These are phyloP conservation scores for Amphipoea lucens DNA, from an alignment of 2,888 invertebrate species.

Conservation along the genomic window DNA sequence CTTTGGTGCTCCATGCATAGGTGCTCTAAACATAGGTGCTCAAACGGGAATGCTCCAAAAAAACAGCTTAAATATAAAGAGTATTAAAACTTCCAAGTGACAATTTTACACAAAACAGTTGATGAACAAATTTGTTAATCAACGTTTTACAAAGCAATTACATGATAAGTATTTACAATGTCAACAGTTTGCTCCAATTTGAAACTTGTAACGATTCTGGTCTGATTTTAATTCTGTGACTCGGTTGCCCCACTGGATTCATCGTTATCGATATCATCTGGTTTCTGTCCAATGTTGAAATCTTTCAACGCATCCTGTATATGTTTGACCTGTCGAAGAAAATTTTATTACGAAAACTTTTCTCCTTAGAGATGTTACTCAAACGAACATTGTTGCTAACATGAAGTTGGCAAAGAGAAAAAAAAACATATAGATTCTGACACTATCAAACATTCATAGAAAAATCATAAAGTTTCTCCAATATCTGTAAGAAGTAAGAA, in stretches of 20 bases:
- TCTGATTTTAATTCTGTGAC: conserved; percentile 60
- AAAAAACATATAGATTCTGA: conserved; percentile 27
- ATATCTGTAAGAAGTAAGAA: conserved; percentile 43
- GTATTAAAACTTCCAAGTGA: conserved; percentile 69
- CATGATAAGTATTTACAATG: conserved; percentile 67
- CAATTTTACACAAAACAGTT: conserved; percentile 74
- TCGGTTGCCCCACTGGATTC: conserved; percentile 81
- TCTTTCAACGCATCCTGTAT: conserved; percentile 92
- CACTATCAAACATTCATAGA: conserved; percentile 61
- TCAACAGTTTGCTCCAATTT: conserved; percentile 43
- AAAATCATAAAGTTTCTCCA: conserved; percentile 59
- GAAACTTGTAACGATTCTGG: conserved; percentile 64
- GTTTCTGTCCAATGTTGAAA: conserved; percentile 89
- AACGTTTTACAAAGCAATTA: conserved; percentile 74
- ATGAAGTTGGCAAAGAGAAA: conserved; percentile 6
- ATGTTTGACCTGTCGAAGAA: conserved; percentile 89
- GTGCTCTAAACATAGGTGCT: no score
- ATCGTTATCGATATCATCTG: conserved; percentile 74
- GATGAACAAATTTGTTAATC: conserved; percentile 76
- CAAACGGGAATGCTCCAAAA: neutral
- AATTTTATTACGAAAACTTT: conserved; percentile 50
- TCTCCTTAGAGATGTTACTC: neutral
- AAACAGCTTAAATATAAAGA: conserved; percentile 60
- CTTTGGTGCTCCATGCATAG: no score
- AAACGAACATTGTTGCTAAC: conserved; percentile 12